phyloP scores from a whole-genome alignment of 2,797 vertebrate genomes.

The Clarias laeviceps region DNA sequence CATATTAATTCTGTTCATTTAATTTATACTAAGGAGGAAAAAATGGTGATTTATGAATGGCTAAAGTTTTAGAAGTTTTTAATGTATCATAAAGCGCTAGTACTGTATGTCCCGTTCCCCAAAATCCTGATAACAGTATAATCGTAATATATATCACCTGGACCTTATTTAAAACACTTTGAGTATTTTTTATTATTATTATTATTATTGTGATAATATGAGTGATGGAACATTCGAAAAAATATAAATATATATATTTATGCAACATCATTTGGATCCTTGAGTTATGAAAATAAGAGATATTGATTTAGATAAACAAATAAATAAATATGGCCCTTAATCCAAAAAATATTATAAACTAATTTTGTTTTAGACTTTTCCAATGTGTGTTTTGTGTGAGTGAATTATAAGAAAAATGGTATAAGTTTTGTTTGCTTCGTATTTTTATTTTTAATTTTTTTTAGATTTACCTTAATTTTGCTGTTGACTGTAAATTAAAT shows the following conservation, averaged over 20 bases:
- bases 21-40: neutral
- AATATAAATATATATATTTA: too few relatives aligned
- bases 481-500: slow-evolving; percentile 67
- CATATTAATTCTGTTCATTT: neutral
- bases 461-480: slow-evolving; percentile 61
- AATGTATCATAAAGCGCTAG: neutral
- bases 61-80: neutral
- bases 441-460: neutral
- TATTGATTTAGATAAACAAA: neutral
- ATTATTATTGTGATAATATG: neutral
- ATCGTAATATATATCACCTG: neutral
- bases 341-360: neutral
- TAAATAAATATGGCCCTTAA: neutral
- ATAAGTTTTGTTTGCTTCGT: neutral
- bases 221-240: neutral
- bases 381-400: neutral
- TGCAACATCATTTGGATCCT: neutral
- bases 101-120: neutral
- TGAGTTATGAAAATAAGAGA: neutral
- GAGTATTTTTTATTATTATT: neutral
- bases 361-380: too few relatives aligned
- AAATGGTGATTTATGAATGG: neutral
- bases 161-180: neutral
- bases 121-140: neutral
- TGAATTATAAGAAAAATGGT: neutral